Evolutionary conservation across 1,140 invertebrate species (phyloP).

Genomic region (Sogatella furcifera): DNA sequence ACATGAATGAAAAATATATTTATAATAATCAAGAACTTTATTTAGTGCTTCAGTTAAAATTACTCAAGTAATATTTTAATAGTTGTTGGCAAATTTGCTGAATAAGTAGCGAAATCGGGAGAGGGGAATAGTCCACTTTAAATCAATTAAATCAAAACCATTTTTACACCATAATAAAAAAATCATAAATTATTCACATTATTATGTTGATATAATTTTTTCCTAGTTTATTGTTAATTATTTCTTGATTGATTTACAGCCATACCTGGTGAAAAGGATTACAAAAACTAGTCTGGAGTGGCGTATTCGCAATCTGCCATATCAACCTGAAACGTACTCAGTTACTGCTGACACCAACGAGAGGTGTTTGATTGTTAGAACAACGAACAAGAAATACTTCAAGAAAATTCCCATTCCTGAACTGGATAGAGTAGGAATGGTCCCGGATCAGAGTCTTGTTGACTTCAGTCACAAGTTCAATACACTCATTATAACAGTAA

Average conservation of each 20-base stretch:
- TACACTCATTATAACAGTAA: slow-evolving; percentile 65
- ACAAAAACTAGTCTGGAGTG: slow-evolving; percentile 66
- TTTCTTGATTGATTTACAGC: slow-evolving; percentile 37
- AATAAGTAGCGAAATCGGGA: too few species aligned
- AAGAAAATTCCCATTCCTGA: slow-evolving; percentile 62
- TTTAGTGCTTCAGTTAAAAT: too few species aligned
- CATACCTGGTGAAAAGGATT: slow-evolving; percentile 51
- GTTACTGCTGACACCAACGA: slow-evolving; percentile 49
- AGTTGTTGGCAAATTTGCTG: too few species aligned
- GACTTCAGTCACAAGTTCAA: slow-evolving; percentile 56
- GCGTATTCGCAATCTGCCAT: slow-evolving; percentile 67
- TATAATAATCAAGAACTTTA: too few species aligned
- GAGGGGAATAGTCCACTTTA: too few species aligned
- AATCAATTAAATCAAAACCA: too few species aligned
- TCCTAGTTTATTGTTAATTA: too few species aligned
- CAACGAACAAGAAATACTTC: slow-evolving; percentile 70
- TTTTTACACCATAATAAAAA: too few species aligned
- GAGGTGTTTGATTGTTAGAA: slow-evolving; percentile 52
- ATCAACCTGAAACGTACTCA: slow-evolving; percentile 55
- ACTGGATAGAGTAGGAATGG: slow-evolving; percentile 49
- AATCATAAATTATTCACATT: too few species aligned
- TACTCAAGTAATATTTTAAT: too few species aligned
- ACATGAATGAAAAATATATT: too few species aligned
- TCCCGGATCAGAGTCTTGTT: slow-evolving; percentile 48
- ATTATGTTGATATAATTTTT: too few species aligned